Percentiles rank a stretch among this genome's conserved stretches.
Evolutionary conservation across 2,888 invertebrate genomes (phyloP).

Genomic region (Kuschelorhynchus macadamiae): DNA sequence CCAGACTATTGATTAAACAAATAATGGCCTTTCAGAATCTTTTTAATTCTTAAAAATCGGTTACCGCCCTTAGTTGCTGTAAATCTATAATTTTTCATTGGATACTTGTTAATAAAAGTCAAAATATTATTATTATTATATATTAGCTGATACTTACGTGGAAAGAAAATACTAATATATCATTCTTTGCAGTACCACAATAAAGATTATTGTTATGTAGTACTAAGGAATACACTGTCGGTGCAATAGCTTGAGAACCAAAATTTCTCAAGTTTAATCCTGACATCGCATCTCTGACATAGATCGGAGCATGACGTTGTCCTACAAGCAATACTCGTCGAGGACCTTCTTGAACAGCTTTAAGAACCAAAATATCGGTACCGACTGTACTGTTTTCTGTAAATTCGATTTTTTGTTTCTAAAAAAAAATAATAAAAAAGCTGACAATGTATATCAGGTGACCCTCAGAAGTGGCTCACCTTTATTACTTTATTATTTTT

Average conservation of each 20-base stretch:
- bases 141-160: slow-evolving; percentile 72
- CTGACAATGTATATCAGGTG: too few species aligned
- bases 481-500: too few species aligned
- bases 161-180: slow-evolving; percentile 83
- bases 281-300: slow-evolving; percentile 80
- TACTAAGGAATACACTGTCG: slow-evolving; percentile 81
- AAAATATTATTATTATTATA: too few species aligned
- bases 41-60: too few species aligned
- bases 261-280: slow-evolving; percentile 77
- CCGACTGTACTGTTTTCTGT: slow-evolving; percentile 72
- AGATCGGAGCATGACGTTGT: slow-evolving; percentile 78
- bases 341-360: slow-evolving; percentile 81
- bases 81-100: too few species aligned
- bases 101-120: too few species aligned
- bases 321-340: slow-evolving; percentile 80
- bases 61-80: too few species aligned
- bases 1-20: too few species aligned
- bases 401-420: slow-evolving; percentile 60
- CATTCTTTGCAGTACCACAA: slow-evolving; percentile 82
- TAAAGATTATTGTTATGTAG: slow-evolving; percentile 79
- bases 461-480: too few species aligned
- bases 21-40: too few species aligned
- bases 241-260: slow-evolving; percentile 65
- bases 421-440: too few species aligned
- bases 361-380: slow-evolving; percentile 78